phyloP scores from a whole-genome alignment of 2,888 invertebrate species.

The Latrodectus hesperus region DNA sequence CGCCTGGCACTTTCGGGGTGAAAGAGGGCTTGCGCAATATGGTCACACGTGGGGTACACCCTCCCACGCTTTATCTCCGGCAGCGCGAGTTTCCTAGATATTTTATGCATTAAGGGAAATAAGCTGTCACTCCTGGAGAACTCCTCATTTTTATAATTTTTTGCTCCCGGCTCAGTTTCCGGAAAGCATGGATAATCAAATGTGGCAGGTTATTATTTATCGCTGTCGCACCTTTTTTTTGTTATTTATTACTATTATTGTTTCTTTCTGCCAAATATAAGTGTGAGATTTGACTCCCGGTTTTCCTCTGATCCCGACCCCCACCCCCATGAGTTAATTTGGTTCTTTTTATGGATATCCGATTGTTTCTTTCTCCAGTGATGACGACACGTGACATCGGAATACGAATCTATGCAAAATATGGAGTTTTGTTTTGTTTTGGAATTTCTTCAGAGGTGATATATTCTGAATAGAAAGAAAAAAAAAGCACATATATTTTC shows the following conservation, averaged over 20 bases:
- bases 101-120: constrained; percentile 69
- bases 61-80: constrained; percentile 24
- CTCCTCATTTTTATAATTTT: constrained; percentile 43
- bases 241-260: background rate
- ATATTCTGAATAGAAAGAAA: no score
- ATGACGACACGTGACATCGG: no score
- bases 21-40: constrained; percentile 47
- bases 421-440: no score
- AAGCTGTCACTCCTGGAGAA: constrained; percentile 56
- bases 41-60: constrained; percentile 32
- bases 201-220: constrained; percentile 69
- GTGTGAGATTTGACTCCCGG: background rate
- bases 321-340: background rate
- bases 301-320: background rate
- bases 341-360: background rate
- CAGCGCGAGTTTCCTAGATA: constrained; percentile 51
- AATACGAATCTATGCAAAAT: no score
- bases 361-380: no score
- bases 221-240: constrained; percentile 37
- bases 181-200: constrained; percentile 64
- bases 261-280: background rate
- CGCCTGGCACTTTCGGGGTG: constrained; percentile 24
- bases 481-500: no score
- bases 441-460: no score
- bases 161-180: constrained; percentile 25